A percentile compares a stretch with the other conserved stretches of the same genome.
Evolutionary conservation across 1,140 invertebrate species (phyloP).

Genomic region (Brachionus plicatilis): DNA sequence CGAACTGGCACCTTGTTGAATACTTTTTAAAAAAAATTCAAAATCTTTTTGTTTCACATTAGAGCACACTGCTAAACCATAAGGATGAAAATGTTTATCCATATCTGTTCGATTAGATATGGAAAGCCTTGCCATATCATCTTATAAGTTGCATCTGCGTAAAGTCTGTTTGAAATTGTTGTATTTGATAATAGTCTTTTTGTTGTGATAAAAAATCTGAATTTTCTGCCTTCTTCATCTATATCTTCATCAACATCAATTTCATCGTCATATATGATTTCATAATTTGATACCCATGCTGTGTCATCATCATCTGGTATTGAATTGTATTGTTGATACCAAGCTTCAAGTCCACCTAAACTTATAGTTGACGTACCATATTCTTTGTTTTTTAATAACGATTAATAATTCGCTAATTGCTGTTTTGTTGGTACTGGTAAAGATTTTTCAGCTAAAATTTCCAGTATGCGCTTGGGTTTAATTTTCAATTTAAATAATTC

Average conservation of each 20-base stretch:
- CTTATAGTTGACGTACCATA: neutral
- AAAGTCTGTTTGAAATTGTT: neutral
- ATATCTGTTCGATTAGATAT: neutral
- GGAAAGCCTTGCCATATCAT: neutral
- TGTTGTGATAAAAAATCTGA: neutral
- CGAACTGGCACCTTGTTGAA: neutral
- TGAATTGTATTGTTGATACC: neutral
- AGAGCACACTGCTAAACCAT: neutral
- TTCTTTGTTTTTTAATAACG: neutral
- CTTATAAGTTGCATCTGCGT: neutral
- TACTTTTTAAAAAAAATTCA: neutral
- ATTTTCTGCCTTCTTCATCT: neutral
- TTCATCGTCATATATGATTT: neutral
- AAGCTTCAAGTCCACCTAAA: neutral
- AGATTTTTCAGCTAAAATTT: neutral
- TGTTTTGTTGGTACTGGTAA: neutral
- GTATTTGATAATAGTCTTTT: neutral
- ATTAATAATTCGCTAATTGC: conserved; percentile 4
- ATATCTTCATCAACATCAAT: neutral
- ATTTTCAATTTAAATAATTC: conserved; percentile 8
- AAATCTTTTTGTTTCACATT: neutral
- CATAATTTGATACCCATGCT: neutral
- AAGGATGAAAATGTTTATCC: neutral
- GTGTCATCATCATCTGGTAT: neutral
- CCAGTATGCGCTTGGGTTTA: neutral